A percentile compares a stretch with the other conserved stretches of the same genome.
Evolutionary conservation across 2,113 vertebrate genomes (phyloP).

Genomic region (Perca schrenkii): DNA sequence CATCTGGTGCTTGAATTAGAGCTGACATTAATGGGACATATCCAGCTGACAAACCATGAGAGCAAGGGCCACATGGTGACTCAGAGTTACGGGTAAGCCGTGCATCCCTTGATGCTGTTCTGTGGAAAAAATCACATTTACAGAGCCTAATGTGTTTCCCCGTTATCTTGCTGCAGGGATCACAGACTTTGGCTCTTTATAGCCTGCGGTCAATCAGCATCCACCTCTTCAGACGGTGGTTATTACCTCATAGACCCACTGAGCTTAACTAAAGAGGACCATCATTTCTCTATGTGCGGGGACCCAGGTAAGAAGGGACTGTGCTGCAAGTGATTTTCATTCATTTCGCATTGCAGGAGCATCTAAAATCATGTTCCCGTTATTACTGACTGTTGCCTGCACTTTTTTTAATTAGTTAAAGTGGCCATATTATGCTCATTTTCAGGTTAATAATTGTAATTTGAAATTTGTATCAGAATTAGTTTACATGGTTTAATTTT

Average conservation of each 20-base stretch:
- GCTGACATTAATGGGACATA: conserved; percentile 12
- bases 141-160: conserved; percentile 42
- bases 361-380: background rate
- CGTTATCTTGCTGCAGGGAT: conserved; percentile 24
- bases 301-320: background rate
- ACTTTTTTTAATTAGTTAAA: background rate
- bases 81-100: conserved; percentile 63
- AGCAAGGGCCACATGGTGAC: conserved; percentile 49
- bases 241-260: conserved; percentile 17
- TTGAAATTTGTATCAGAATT: too few species aligned
- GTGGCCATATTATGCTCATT: too few species aligned
- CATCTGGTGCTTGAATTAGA: background rate
- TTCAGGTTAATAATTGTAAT: too few species aligned
- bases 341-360: background rate
- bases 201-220: conserved; percentile 31
- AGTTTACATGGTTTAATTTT: too few species aligned
- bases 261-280: background rate
- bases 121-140: conserved; percentile 54
- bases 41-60: background rate
- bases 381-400: background rate
- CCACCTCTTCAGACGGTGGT: conserved; percentile 41
- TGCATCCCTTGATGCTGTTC: background rate
- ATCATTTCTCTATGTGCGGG: background rate
- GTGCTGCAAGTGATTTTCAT: background rate
- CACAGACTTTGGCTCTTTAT: conserved; percentile 16